Evolutionary conservation across 2,113 vertebrate species (phyloP), one percentile per base, ranked within the genome.

Genomic region (Podarcis cretensis): DNA sequence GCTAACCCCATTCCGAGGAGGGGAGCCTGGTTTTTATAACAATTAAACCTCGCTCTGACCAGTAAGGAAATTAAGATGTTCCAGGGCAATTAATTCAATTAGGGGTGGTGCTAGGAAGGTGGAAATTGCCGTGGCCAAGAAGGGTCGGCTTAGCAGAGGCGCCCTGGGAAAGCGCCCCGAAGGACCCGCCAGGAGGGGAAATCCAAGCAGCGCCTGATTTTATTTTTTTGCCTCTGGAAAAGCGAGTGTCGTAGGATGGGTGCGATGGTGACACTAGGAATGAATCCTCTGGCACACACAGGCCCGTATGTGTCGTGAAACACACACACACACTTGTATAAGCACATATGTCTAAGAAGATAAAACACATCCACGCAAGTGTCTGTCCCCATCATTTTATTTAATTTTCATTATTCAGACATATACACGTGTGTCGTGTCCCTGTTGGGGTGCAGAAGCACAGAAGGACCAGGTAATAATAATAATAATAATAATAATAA

Each of bases 11-110:
- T 86, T 95, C 96, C 97, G 83, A 95, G 96, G 93, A 97, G 95
- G 95, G 96, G 95, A 96, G 95, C 95, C 95, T 81, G 92, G 93
- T 96, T 96, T 96, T 95, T 90, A 95, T 95, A 96, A 96, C 97
- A 97, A 97, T 98, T 97, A 97, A 97, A 98, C 96, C 95, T 95
- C 95, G 95, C 97, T 97, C 97, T 97, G 97, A 95, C 95, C 97
- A 97, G 97, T 96, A 97, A 97, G 96, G 97, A 97, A 96, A 94
- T 98, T 95, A 63, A 96, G 96, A 96, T 95, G 96, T 97, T 97
- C 97, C 95, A 93, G 95, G 96, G 97, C 96, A 96, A 97, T 98
- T 97, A 97, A 98, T 96, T 97, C 95, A 89, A 95, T 96, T 96
- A 96, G 97, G 97, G 96, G 90, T 87, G 88, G 96, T 90, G 91